phyloP scores from a whole-genome alignment of 2,113 vertebrate genomes.

The Menidia beryllina region DNA sequence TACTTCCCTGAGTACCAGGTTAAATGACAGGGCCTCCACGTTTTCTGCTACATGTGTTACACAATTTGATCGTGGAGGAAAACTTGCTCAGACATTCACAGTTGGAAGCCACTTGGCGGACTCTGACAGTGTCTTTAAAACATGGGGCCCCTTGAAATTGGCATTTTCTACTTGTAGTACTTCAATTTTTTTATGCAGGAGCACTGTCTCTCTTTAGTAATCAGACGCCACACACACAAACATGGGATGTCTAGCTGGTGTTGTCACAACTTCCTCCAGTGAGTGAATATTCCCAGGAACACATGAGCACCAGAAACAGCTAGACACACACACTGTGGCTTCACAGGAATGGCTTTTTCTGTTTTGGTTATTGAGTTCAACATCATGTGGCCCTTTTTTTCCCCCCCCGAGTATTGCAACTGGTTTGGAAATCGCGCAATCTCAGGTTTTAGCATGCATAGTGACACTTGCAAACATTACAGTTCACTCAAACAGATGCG shows the following conservation, averaged over 20 bases:
- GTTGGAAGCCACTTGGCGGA: background rate
- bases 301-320: background rate
- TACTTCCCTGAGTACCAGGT: slow-evolving; percentile 20
- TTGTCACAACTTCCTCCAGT: background rate
- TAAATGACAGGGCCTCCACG: slow-evolving; percentile 20
- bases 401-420: background rate
- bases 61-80: slow-evolving; percentile 10
- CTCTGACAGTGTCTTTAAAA: slow-evolving; percentile 24
- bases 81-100: background rate
- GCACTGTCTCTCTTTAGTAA: background rate
- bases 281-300: background rate
- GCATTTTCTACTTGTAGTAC: slow-evolving; percentile 11
- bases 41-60: background rate
- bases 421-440: background rate
- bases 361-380: background rate
- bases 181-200: slow-evolving; percentile 5
- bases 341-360: background rate
- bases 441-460: background rate
- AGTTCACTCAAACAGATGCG: background rate
- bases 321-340: background rate
- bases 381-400: background rate
- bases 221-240: background rate
- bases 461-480: background rate
- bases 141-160: background rate
- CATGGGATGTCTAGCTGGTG: background rate